Evolutionary conservation across 2,797 vertebrate species (phyloP), one percentile per base, ranked within the genome.

Genomic region (Clamator glandarius): DNA sequence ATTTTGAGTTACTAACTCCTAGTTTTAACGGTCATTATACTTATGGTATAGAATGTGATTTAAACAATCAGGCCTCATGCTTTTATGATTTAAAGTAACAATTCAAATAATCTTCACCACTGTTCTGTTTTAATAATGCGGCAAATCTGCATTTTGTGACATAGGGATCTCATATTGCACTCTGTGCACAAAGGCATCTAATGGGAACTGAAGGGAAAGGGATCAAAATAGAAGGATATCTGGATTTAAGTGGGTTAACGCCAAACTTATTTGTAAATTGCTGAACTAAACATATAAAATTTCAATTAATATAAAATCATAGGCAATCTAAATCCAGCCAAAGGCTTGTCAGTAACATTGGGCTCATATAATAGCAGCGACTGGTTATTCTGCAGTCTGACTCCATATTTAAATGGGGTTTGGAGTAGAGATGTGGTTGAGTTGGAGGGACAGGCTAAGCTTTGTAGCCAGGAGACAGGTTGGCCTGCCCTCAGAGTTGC

Each of bases 1-100:
- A 61, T 23, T 36, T 95, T 93, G 78, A 74, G 57, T 83, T 90
- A 75, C 61, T 89, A 88, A 69, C 72, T 84, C 51, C 69, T 84
- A 35, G n/a, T 77, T 95, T 91, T 75, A 89, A 54, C 74, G 48
- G 31, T 69, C 31, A 74, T 67, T 89, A 51, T 61, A 29, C 12
- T 89, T 57, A 17, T 3, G 11, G 51, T 52, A 89, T 52, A 73
- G 86, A 91, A 75, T 48, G 48, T 16, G 83, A 29, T 79, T 96
- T 76, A 72, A 81, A 64, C 61, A 88, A 55, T 39, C 57, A 68
- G 48, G 16, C 48, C 18, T 74, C 8, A 3, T 59, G 72, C 54
- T 96, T 93, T 92, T 48, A 24, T 57, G 63, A 35, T 78, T 88
- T 62, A 76, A 89, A 90, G 68, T 21, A 82, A 58, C 42, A 17